Conservation (phyloP, 2,797 vertebrate species). For the Stomatorhinus walkeri region DNA sequence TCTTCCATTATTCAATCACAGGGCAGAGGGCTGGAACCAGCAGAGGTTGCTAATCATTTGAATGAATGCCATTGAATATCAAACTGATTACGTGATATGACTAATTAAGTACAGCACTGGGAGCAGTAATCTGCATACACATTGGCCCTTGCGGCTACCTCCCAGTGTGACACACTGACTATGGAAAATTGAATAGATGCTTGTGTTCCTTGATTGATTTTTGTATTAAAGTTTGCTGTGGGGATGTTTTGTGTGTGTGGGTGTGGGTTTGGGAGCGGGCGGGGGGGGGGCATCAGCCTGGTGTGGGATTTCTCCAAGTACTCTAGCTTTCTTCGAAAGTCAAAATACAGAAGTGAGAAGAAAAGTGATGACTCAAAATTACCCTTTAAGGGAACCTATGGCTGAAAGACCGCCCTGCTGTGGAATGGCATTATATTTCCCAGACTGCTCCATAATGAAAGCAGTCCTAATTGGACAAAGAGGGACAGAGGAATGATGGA, state of each 20-base stretch:
- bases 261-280: not conserved
- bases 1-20: not conserved
- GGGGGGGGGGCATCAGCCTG: not conserved
- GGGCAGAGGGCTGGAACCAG: not conserved
- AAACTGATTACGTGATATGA: not conserved
- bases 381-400: not conserved
- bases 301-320: not conserved
- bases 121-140: not conserved
- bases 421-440: not conserved
- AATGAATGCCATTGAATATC: not conserved
- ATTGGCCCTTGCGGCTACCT: not conserved
- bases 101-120: not conserved
- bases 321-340: not conserved
- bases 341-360: not conserved
- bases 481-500: not conserved
- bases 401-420: not conserved
- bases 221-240: constrained; percentile 1
- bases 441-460: not conserved
- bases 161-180: not conserved
- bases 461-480: not conserved
- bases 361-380: not conserved
- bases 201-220: not conserved
- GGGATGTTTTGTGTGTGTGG: not conserved
- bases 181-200: not conserved
- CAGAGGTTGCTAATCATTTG: not conserved